Conservation (phyloP, 2,113 vertebrate genomes). For the Dasypus novemcinctus region DNA sequence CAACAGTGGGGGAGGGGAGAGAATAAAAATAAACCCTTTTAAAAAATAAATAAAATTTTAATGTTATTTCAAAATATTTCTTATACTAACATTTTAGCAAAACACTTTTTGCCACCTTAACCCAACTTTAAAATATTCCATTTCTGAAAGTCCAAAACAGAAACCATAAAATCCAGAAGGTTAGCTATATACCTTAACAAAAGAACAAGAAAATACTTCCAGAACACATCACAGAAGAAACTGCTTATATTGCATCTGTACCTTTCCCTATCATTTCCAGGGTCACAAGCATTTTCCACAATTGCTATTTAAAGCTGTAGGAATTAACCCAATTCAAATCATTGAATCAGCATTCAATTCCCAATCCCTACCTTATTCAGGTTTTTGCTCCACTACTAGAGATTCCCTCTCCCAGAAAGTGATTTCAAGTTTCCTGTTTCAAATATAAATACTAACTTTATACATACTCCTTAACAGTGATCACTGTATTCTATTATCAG, state of each 20-base stretch:
- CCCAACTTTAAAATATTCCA: neutral
- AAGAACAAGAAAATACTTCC: neutral
- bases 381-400: neutral
- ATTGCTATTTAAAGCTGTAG: neutral
- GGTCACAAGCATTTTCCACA: neutral
- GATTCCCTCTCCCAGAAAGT: neutral
- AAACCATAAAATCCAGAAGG: neutral
- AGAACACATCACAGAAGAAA: neutral
- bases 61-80: neutral
- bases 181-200: neutral
- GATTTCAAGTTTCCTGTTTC: neutral
- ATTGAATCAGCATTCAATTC: neutral
- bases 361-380: neutral
- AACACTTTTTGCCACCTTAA: neutral
- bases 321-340: neutral
- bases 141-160: neutral
- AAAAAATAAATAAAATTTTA: too few relatives aligned
- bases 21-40: too few relatives aligned
- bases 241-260: neutral
- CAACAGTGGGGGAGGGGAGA: too few relatives aligned
- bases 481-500: neutral
- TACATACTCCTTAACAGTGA: neutral
- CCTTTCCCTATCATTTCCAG: neutral
- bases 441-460: neutral
- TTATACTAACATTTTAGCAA: constrained; percentile 33